phyloP scores from a whole-genome alignment of 1,140 invertebrate genomes.

The Drosophila sp. region DNA sequence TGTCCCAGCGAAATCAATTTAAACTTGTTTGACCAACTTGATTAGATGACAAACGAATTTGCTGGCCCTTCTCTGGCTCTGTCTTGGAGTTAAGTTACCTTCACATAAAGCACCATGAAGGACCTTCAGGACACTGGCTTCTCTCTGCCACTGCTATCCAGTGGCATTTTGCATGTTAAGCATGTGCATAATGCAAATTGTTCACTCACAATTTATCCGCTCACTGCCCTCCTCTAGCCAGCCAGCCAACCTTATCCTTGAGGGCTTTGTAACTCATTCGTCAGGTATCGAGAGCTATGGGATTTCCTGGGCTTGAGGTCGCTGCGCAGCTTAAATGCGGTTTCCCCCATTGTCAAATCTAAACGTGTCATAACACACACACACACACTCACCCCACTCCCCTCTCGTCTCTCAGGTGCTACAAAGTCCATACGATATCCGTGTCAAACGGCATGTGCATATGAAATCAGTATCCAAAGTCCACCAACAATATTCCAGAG shows the following conservation, averaged over 20 bases:
- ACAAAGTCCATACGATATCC: neutral
- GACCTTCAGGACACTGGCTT: neutral
- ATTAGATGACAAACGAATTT: constrained; percentile 79
- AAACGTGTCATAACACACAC: constrained; percentile 60
- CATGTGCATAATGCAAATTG: constrained; percentile 79
- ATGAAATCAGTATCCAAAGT: neutral
- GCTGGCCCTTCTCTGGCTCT: constrained; percentile 13
- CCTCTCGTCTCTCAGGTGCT: neutral
- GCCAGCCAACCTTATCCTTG: constrained; percentile 14
- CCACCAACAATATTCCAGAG: neutral
- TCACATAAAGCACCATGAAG: neutral
- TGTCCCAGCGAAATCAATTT: constrained; percentile 68
- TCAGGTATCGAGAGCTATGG: constrained; percentile 71
- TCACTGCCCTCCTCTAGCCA: neutral
- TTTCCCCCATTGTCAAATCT: constrained; percentile 18
- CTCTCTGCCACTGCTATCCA: constrained; percentile 40
- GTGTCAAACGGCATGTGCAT: constrained; percentile 12
- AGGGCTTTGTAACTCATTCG: constrained; percentile 45
- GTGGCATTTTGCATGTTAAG: constrained; percentile 76
- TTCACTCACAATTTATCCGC: constrained; percentile 33
- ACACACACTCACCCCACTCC: neutral
- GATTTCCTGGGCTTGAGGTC: constrained; percentile 63
- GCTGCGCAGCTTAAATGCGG: constrained; percentile 43
- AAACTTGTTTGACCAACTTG: constrained; percentile 79
- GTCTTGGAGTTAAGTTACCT: neutral